A percentile compares a stretch with the other conserved stretches of the same genome.
These are phyloP conservation scores for Turnix velox DNA, from an alignment of 2,113 vertebrate species.

Conservation along the genomic window DNA sequence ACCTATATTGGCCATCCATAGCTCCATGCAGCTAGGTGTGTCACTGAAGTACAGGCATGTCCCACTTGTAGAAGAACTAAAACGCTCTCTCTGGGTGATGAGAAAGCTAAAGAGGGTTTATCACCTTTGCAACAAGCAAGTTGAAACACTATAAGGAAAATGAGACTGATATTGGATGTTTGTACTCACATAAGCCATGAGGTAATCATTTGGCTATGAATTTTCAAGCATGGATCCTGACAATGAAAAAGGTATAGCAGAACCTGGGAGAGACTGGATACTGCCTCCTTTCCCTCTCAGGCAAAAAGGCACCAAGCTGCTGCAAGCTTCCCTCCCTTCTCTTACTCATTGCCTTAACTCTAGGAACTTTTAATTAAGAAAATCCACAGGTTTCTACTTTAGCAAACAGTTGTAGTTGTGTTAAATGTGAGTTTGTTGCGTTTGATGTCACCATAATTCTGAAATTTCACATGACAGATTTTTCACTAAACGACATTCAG, in stretches of 20 bases:
- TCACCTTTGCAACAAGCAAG: rapidly evolving
- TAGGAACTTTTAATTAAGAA: not conserved
- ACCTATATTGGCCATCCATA: not conserved
- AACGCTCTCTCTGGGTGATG: not conserved
- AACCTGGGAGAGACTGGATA: not conserved
- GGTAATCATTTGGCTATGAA: not conserved
- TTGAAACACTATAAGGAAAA: not conserved
- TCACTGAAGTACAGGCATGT: not conserved
- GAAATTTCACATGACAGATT: not conserved
- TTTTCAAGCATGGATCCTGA: not conserved
- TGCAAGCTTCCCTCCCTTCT: not conserved
- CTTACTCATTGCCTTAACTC: not conserved
- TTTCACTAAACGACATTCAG: not conserved
- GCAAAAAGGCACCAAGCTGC: not conserved
- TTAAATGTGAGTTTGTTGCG: not conserved
- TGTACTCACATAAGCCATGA: not conserved
- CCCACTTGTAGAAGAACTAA: not conserved
- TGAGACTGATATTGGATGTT: rapidly evolving
- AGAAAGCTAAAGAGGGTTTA: not conserved
- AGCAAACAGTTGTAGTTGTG: not conserved
- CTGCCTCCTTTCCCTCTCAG: not conserved
- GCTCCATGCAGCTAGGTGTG: not conserved
- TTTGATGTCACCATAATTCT: not conserved
- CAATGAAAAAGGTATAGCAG: not conserved
- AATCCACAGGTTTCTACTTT: not conserved